These are phyloP conservation scores for Anabacerthia variegaticeps DNA, from an alignment of 2,797 vertebrate species.

Conservation along the genomic window DNA sequence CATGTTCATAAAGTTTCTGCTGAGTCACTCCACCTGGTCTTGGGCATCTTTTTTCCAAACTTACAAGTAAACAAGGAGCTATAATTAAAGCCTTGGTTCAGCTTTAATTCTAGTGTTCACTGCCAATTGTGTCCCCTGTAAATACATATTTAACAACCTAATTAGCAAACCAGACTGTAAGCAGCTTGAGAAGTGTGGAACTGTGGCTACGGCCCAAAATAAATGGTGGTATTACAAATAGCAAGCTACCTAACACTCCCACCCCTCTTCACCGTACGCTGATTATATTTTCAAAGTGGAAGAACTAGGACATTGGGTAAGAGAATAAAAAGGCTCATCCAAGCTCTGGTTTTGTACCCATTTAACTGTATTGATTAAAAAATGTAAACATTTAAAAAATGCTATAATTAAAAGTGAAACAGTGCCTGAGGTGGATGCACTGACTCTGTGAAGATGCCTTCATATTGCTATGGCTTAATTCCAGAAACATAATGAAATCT, in stretches of 20 bases:
- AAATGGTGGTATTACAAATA: slow-evolving; percentile 66
- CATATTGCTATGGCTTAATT: not conserved
- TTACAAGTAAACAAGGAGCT: slow-evolving; percentile 60
- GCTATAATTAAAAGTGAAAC: not conserved
- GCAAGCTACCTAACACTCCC: slow-evolving; percentile 55
- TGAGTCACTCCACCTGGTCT: slow-evolving; percentile 62
- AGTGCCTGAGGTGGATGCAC: not conserved
- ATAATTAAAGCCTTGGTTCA: slow-evolving; percentile 62
- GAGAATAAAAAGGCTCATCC: slow-evolving; percentile 20
- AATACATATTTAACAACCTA: slow-evolving; percentile 69
- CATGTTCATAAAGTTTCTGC: slow-evolving; percentile 22
- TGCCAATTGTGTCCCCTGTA: slow-evolving; percentile 64
- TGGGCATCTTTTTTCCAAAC: slow-evolving; percentile 34
- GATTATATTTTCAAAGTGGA: slow-evolving; percentile 44
- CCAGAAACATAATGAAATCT: not conserved
- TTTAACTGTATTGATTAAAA: not conserved
- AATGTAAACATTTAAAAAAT: not conserved
- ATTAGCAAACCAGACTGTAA: slow-evolving; percentile 66
- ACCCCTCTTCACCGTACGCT: slow-evolving; percentile 40
- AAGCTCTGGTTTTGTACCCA: not conserved
- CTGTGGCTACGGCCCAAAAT: slow-evolving; percentile 63
- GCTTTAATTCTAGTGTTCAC: slow-evolving; percentile 62
- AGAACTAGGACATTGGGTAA: slow-evolving; percentile 26
- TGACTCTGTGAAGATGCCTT: not conserved
- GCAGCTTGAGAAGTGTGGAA: slow-evolving; percentile 58